Evolutionary conservation across 1,140 invertebrate genomes (phyloP), one percentile per base, ranked within the genome.

Genomic region (Formica exsecta): DNA sequence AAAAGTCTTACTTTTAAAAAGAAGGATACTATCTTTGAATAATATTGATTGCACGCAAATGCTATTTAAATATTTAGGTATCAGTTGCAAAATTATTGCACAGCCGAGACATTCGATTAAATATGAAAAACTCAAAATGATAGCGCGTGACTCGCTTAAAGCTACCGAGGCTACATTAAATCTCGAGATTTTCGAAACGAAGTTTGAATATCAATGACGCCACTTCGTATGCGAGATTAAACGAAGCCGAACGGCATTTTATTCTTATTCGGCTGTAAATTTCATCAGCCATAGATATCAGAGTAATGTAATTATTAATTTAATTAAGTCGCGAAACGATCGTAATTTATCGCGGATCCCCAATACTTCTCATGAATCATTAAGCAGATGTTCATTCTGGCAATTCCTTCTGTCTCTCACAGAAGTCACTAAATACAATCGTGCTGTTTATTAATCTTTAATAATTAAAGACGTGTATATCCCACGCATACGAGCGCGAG

Each of bases 221-320:
- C 29, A 25, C 19, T 41, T 66, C 61, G 61, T 62, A 66, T 66
- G 61, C 61, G 29, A 51, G 61, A 79, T 79, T 79, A 79, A 77
- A 76, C 54, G 25, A 13, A 77, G 61, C 36, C 75, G 61, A 77
- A 41, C 61, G 38, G 61, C 75, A 79, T 66, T 79, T 79, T 79
- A 79, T 51, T 66, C 66, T 79, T 79, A 79, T 66, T 66, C 75
- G 61, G n/a, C 75, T 79, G 75, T 79, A 79, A 77, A 79, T 66
- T 79, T 51, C 41, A 16, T 62, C 75, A 29, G 61, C 36, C 41
- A 29, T 44, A 25, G 75, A 79, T 66, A 79, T 66, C 75, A 61
- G 54, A 29, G 54, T 44, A 64, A 79, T 66, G 41, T 66, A 79
- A 79, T 79, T 79, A 79, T 79, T 79, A 79, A 79, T 79, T 66